Percentiles rank a stretch among this genome's conserved stretches.
Conservation (phyloP, 2,888 invertebrate species). For the Globia sparganii region DNA sequence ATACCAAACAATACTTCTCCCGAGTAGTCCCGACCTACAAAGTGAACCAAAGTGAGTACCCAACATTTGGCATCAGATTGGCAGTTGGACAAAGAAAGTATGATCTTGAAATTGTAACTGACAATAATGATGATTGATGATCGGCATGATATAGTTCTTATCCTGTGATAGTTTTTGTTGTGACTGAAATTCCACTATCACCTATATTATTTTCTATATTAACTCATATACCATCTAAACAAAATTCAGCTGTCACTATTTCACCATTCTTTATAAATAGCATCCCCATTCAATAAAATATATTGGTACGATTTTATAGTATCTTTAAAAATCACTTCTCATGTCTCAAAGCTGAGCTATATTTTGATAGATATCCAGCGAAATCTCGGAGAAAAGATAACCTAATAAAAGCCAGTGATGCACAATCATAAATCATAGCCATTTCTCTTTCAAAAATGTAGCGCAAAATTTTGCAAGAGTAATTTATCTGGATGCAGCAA, state of each 20-base stretch:
- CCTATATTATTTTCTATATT: background rate
- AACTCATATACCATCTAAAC: background rate
- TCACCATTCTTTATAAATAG: background rate
- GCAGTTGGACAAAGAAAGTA: background rate
- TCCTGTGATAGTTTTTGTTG: background rate
- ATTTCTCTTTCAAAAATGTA: conserved; percentile 32
- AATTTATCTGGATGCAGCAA: conserved; percentile 48
- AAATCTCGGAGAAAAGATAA: conserved; percentile 43
- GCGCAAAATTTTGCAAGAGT: conserved; percentile 15
- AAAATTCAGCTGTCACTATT: background rate
- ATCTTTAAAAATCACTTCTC: conserved; percentile 14
- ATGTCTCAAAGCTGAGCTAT: conserved; percentile 6
- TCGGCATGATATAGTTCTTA: background rate
- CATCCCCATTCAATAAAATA: conserved; percentile 7
- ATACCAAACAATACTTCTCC: background rate
- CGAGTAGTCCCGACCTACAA: background rate
- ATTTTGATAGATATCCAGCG: conserved; percentile 28
- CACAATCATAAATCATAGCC: conserved; percentile 47
- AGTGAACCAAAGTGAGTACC: background rate
- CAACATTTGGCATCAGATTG: background rate
- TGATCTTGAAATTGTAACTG: background rate
- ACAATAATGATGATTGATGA: conserved; percentile 1
- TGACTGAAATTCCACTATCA: background rate
- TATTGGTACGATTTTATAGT: background rate
- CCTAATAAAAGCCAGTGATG: conserved; percentile 35